Percentiles rank a stretch among this genome's conserved stretches.
Evolutionary conservation across 2,888 invertebrate species (phyloP).

Genomic region (Megamerina dolium): DNA sequence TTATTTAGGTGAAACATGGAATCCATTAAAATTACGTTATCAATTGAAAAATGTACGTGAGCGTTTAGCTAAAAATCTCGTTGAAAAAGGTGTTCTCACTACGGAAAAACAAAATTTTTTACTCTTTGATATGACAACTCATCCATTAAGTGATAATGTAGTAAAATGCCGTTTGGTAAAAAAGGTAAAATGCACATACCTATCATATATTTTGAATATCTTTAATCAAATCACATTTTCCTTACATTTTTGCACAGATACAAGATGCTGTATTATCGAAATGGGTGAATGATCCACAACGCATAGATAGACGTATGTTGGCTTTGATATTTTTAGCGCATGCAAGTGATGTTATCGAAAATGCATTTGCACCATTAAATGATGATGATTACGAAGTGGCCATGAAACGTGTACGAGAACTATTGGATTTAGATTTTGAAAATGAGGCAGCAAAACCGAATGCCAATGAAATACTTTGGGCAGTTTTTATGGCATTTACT

Average conservation of each 20-base stretch:
- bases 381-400: conserved; percentile 98
- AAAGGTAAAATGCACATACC: conserved; percentile 60
- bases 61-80: conserved; percentile 96
- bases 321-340: conserved; percentile 93
- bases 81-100: conserved; percentile 97
- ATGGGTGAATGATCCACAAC: conserved; percentile 95
- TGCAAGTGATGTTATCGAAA: conserved; percentile 97
- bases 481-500: conserved; percentile 96
- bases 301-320: conserved; percentile 92
- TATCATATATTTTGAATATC: background rate
- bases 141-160: conserved; percentile 92
- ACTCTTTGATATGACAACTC: conserved; percentile 99
- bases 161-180: conserved; percentile 95
- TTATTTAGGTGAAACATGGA: conserved; percentile 90
- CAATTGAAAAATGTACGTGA: conserved; percentile 98
- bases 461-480: conserved; percentile 95
- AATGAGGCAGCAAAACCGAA: conserved; percentile 88
- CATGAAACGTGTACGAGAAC: conserved; percentile 91
- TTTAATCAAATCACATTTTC: conserved; percentile 16
- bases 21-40: conserved; percentile 95
- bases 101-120: conserved; percentile 99
- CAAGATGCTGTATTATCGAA: conserved; percentile 95
- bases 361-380: conserved; percentile 95
- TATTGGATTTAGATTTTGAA: conserved; percentile 95
- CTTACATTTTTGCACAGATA: conserved; percentile 57